Evolutionary conservation across 2,797 vertebrate genomes (phyloP).

Genomic region (Danio choprae): DNA sequence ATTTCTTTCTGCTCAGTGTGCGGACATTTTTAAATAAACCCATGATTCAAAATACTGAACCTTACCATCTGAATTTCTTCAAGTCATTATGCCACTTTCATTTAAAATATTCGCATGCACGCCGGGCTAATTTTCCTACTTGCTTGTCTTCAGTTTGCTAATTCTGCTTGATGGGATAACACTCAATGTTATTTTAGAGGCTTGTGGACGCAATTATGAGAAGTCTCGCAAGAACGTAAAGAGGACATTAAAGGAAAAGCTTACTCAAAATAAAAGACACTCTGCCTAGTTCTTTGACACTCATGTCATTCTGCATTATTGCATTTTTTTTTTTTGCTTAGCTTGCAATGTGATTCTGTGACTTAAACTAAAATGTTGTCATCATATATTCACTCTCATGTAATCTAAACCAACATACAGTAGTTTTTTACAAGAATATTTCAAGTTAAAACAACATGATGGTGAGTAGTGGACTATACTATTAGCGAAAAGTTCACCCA

Average conservation of each 20-base stretch:
- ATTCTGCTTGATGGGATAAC: slow-evolving; percentile 15
- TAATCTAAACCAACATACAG: background rate
- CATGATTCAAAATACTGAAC: slow-evolving; percentile 22
- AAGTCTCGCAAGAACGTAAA: background rate
- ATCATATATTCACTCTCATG: background rate
- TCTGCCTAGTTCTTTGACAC: background rate
- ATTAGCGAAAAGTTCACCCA: background rate
- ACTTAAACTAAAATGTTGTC: background rate
- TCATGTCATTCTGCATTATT: background rate
- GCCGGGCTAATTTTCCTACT: slow-evolving; percentile 11
- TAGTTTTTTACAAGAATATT: background rate
- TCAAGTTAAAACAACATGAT: background rate
- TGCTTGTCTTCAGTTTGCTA: slow-evolving; percentile 15
- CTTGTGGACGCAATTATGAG: slow-evolving; percentile 8
- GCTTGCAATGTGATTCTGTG: background rate
- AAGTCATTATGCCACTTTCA: slow-evolving; percentile 23
- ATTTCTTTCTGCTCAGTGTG: slow-evolving; percentile 23
- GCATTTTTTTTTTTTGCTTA: background rate
- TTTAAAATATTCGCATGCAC: slow-evolving; percentile 4
- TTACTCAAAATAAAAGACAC: background rate
- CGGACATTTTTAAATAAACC: slow-evolving; percentile 23
- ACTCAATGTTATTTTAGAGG: slow-evolving; percentile 7
- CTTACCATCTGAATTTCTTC: background rate
- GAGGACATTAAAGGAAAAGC: background rate
- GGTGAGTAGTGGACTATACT: background rate